Evolutionary conservation across 2,797 vertebrate genomes (phyloP), one percentile per base, ranked within the genome.

Genomic region (Malurus leucopterus): DNA sequence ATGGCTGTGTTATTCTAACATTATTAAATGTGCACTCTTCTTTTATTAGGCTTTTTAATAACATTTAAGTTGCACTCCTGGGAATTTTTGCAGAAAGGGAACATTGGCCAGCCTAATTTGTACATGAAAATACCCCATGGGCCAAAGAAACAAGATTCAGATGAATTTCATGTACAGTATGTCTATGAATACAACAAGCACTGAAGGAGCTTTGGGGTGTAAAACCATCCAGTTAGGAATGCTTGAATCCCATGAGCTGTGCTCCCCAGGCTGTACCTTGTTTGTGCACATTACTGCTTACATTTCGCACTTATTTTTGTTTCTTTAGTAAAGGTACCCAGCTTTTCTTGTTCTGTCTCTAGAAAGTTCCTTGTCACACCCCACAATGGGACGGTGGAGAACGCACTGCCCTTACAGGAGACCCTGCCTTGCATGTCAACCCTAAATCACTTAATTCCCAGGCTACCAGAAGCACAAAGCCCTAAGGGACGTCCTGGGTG

Each of bases 11-110:
- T 96, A 97, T 96, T 96, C 95, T 93, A 97, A 95, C 95, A 94
- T 97, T 97, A 97, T 97, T 97, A 97, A 97, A 97, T 97, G 96
- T 96, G 95, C 96, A 94, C 95, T 97, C 95, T 97, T 95, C 96
- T 97, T 97, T 97, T 97, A 97, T 96, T 97, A 97, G 96, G 94
- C 96, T 96, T 97, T 97, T 97, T 97, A 97, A 97, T 97, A 97
- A 96, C 96, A 96, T 97, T 96, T 97, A 96, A 97, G 97, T 96
- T 96, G 96, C 40, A 96, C 96, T 95, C 94, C 92, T 92, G 96
- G 96, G 96, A 97, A 95, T 96, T 96, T 96, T 94, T 96, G 91
- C 90, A 97, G 95, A 96, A 96, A 95, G 96, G 94, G 94, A 97
- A 96, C 93, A 95, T 96, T 96, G 96, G 95, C 95, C 96, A 96